Evolutionary conservation across 2,888 invertebrate species (phyloP), one percentile per base, ranked within the genome.

Genomic region (Drosophila mimetica): DNA sequence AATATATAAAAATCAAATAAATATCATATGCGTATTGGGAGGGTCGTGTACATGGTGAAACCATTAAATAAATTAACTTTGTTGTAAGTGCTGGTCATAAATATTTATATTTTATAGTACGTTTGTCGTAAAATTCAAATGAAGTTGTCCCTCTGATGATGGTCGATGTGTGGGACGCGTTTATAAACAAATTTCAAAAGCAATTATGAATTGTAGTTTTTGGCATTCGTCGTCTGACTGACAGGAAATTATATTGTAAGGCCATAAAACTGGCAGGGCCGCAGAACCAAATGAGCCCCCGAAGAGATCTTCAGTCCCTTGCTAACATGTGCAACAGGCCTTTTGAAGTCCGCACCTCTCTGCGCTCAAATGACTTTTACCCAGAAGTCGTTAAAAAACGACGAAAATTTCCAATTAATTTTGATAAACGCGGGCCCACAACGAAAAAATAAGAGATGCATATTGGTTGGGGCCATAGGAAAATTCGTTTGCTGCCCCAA

Each of bases 181-280:
- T 77, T 72, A 78, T 73, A 83, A 78, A 80, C 76, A 75, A 79
- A 77, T 77, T 72, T 73, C 64, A 52, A 71, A 77, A 82, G 79
- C 72, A 82, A 82, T 82, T 79, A 84, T 84, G 81, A 84, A 82
- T 84, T 77, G 77, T 81, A 64, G 61, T 74, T 71, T 57, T 71
- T 55, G 73, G 69, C 70, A 70, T 53, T 77, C 69, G 72, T 76
- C 70, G 65, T 53, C 53, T 46, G 59, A 69, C 81, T 79, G 75
- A 79, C 86, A 86, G 85, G 83, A 86, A 86, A 86, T 86, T 84
- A 86, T 79, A 75, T 81, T 83, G 85, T 82, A 75, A 75, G 67
- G 63, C 70, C 83, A 75, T 85, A 64, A 83, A 81, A 69, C 55
- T 79, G 81, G 85, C 51, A 50, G 67, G 51, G 18, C 39, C 28